Evolutionary conservation across 2,113 vertebrate genomes (phyloP).

Genomic region (Cinclus cinclus): DNA sequence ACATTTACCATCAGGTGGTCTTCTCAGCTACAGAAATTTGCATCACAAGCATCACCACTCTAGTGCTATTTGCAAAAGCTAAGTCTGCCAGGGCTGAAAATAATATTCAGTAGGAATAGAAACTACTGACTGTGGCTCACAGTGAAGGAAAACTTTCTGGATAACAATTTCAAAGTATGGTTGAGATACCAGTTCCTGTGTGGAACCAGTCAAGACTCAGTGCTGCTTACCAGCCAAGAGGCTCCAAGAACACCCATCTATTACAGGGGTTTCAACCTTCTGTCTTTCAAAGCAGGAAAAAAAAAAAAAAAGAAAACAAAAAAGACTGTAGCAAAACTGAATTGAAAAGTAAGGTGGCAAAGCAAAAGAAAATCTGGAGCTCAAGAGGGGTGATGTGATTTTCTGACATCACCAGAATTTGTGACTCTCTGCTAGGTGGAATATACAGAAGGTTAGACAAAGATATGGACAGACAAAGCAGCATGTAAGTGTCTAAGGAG

Average conservation of each 20-base stretch:
- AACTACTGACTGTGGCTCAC: background rate
- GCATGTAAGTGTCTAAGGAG: background rate
- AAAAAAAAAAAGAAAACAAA: background rate
- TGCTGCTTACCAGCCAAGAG: background rate
- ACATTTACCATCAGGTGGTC: constrained; percentile 34
- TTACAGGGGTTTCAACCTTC: background rate
- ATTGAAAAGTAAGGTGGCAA: background rate
- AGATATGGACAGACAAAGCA: background rate
- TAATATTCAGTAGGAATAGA: background rate
- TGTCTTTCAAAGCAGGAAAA: background rate
- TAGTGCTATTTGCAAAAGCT: background rate
- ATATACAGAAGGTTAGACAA: background rate
- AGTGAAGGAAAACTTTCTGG: background rate
- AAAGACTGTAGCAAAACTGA: background rate
- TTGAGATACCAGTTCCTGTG: background rate
- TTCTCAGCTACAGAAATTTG: constrained; percentile 12
- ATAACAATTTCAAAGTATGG: background rate
- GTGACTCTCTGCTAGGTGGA: background rate
- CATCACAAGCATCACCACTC: background rate
- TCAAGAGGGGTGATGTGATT: rapidly evolving
- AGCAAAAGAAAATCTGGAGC: background rate
- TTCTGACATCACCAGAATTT: background rate
- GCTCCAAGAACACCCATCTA: background rate
- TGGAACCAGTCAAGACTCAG: background rate
- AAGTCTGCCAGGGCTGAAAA: background rate